phyloP scores from a whole-genome alignment of 2,888 invertebrate species.

The Stomorhina lunata region DNA sequence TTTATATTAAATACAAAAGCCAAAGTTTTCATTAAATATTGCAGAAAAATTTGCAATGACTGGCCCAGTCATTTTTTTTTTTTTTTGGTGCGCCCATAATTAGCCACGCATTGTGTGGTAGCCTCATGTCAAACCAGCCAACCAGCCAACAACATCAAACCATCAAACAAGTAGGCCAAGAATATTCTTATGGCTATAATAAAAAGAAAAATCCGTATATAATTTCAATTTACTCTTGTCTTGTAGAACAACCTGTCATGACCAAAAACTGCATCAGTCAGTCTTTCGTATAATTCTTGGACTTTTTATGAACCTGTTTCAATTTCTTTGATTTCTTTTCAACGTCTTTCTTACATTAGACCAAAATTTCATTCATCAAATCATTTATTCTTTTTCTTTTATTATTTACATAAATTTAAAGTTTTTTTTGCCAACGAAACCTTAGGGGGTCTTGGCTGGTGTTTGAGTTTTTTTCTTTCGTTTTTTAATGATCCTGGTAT shows the following conservation, averaged over 20 bases:
- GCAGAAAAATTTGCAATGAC: slow-evolving; percentile 12
- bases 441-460: slow-evolving; percentile 36
- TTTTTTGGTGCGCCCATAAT: slow-evolving; percentile 69
- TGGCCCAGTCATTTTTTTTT: neutral
- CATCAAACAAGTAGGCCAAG: slow-evolving; percentile 50
- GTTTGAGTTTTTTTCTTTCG: neutral
- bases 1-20: neutral
- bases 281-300: neutral
- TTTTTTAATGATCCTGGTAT: slow-evolving; percentile 1
- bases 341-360: slow-evolving; percentile 34
- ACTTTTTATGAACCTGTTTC: slow-evolving; percentile 29
- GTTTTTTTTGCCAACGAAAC: slow-evolving; percentile 3
- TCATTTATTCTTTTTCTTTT: neutral
- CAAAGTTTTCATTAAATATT: slow-evolving; percentile 39
- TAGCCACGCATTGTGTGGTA: slow-evolving; percentile 68
- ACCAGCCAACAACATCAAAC: too few species aligned
- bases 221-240: slow-evolving; percentile 49
- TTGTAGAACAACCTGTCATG: slow-evolving; percentile 34
- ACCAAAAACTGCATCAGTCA: neutral
- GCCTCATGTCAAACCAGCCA: slow-evolving; percentile 66
- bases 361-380: slow-evolving; percentile 61
- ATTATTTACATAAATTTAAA: neutral
- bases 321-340: slow-evolving; percentile 10
- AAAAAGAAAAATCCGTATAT: slow-evolving; percentile 26
- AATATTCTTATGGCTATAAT: slow-evolving; percentile 12